Base-by-base conservation (phyloP, 2,113 vertebrate species). In the Pipra filicauda region DNA sequence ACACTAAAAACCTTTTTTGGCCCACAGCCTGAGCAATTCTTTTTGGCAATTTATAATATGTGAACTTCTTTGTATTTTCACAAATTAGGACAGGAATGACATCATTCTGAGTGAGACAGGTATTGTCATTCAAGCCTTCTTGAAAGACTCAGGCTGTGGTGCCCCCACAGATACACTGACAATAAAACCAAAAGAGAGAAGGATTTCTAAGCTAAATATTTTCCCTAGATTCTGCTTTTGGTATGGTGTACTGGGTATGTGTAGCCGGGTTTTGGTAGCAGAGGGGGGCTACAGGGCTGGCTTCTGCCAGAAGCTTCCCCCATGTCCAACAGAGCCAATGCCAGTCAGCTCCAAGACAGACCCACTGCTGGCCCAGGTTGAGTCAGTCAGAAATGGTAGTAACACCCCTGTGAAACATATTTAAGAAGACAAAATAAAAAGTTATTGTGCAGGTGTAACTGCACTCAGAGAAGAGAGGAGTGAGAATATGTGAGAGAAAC, bases 251-350 rank as follows among this genome's bases (percentile, higher is more conserved):
- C 15, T 48, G 4, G 17, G 88, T 48, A 69, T 48, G 52, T 20
- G 10, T 62, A 55, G 39, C 31, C 41, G 62, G 19, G 14, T 75
- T 75, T 59, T 48, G n/a, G 55, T 21, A 28, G 52, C 24, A 11
- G 12, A 1, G 1, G 13, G 6, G 2, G 23, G 8, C 30, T 41
- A 27, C 21, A 69, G 11, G 4, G 39, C 14, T 35, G 21, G 14
- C 13, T 61, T 62, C 46, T 0, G 62, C n/a, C 62, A 13, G 62
- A 83, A 48, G 26, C 11, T 35, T 62, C 24, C 19, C 43, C 20
- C 24, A 2, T 7, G 12, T 35, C 20, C 30, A 41, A 6, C 21
- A 61, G n/a, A 48, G 30, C 15, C 59, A 74, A 9, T 17, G 19
- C 33, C 33, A 39, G 8, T 11, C 7, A 31, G 46, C 17, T 82